A percentile compares a stretch with the other conserved stretches of the same genome.
Evolutionary conservation across 2,888 invertebrate genomes (phyloP).

Genomic region (Polydesmus complanatus): DNA sequence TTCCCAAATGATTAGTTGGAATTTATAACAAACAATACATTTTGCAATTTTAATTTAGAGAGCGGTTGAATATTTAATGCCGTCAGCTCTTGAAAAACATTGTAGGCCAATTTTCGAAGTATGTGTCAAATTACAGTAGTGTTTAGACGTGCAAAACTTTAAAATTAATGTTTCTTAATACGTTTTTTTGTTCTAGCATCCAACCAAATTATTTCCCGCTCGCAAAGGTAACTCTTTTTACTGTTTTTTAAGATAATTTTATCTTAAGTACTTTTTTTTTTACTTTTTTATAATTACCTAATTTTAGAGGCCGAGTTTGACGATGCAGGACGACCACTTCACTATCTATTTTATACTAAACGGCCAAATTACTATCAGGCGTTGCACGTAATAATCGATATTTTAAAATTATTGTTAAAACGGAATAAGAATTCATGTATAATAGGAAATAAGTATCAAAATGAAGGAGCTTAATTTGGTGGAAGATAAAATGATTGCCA

Average conservation of each 20-base stretch:
- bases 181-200: constrained; percentile 40
- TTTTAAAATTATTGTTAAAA: neutral
- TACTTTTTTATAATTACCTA: constrained; percentile 1
- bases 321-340: constrained; percentile 74
- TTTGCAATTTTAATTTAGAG: constrained; percentile 40
- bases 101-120: constrained; percentile 76
- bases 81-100: constrained; percentile 72
- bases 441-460: constrained; percentile 52
- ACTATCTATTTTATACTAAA: constrained; percentile 82
- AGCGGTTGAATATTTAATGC: constrained; percentile 87
- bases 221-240: constrained; percentile 48
- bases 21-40: neutral
- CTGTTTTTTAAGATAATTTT: too few species aligned
- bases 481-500: constrained; percentile 54
- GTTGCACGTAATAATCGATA: constrained; percentile 51
- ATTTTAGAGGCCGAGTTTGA: constrained; percentile 65
- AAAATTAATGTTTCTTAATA: neutral
- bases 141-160: neutral
- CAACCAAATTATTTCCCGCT: constrained; percentile 68
- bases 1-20: neutral
- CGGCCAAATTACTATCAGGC: constrained; percentile 70
- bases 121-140: constrained; percentile 12
- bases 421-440: neutral
- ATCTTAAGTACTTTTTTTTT: neutral
- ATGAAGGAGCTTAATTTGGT: constrained; percentile 50